Evolutionary conservation across 2,113 vertebrate genomes (phyloP).

Genomic region (Lipophrys pholis): DNA sequence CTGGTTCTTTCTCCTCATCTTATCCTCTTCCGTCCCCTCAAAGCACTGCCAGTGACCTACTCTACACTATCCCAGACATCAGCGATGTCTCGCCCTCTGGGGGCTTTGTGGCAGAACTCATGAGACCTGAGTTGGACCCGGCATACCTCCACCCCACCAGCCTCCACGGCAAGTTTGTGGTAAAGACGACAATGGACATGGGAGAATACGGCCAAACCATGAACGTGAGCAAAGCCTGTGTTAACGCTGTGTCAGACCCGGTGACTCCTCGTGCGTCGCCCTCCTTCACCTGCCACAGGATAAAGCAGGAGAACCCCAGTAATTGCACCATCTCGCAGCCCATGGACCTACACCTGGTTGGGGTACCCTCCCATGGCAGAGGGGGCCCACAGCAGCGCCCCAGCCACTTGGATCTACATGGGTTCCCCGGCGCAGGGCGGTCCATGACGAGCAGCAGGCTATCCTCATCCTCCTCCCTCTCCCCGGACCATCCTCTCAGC

Average conservation of each 20-base stretch:
- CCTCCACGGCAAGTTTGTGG: constrained; percentile 92
- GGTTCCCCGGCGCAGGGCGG: constrained; percentile 84
- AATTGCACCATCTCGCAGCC: constrained; percentile 86
- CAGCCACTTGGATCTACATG: constrained; percentile 79
- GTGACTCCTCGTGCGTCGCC: constrained; percentile 56
- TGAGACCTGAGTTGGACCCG: constrained; percentile 94
- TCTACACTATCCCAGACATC: constrained; percentile 91
- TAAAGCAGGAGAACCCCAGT: constrained; percentile 91
- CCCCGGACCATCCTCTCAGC: constrained; percentile 87
- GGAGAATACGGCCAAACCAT: constrained; percentile 87
- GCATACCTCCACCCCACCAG: constrained; percentile 89
- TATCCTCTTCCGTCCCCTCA: constrained; percentile 85
- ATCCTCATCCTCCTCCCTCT: constrained; percentile 87
- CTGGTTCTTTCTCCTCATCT: constrained; percentile 81
- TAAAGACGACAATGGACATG: constrained; percentile 90
- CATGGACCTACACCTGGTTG: constrained; percentile 79
- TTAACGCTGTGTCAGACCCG: constrained; percentile 75
- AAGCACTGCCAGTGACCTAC: constrained; percentile 71
- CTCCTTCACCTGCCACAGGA: constrained; percentile 86
- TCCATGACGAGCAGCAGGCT: constrained; percentile 83
- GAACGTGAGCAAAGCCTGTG: constrained; percentile 84
- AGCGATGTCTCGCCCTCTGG: constrained; percentile 93
- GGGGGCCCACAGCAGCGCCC: constrained; percentile 82
- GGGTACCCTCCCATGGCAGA: constrained; percentile 78
- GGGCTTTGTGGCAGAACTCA: constrained; percentile 95